phyloP scores from a whole-genome alignment of 2,888 invertebrate genomes.

The Stenotaenia linearis region DNA sequence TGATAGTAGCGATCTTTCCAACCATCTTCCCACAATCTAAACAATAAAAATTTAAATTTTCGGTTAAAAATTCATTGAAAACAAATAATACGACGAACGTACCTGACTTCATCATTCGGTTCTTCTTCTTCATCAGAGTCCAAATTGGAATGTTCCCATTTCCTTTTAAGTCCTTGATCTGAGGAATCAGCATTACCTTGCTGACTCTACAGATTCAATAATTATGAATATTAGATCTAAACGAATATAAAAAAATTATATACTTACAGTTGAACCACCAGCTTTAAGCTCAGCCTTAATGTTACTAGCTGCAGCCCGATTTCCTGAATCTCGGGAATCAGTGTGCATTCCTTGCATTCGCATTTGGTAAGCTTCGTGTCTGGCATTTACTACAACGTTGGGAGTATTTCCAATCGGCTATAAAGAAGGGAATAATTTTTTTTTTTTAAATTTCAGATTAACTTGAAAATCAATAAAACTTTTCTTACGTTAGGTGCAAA shows the following conservation, averaged over 20 bases:
- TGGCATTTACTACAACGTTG: not conserved
- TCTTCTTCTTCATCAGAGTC: slow-evolving; percentile 63
- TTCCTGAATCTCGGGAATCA: not conserved
- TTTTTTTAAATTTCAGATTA: too few relatives aligned
- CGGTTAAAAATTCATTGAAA: too few relatives aligned
- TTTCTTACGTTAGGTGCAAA: slow-evolving; percentile 73
- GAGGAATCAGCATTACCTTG: not conserved
- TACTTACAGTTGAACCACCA: not conserved
- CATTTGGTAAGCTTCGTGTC: not conserved
- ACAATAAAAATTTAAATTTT: too few relatives aligned
- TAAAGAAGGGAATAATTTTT: too few relatives aligned
- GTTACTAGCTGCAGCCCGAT: not conserved
- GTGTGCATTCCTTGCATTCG: slow-evolving; percentile 24
- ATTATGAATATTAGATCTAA: not conserved
- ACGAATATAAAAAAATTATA: not conserved
- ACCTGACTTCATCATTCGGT: slow-evolving; percentile 78
- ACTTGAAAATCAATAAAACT: too few relatives aligned
- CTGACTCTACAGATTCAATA: not conserved
- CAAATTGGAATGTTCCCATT: slow-evolving; percentile 44
- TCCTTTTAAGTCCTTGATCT: not conserved
- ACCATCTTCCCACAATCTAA: slow-evolving; percentile 92
- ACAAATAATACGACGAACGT: too few relatives aligned
- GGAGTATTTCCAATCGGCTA: not conserved
- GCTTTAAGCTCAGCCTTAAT: not conserved
- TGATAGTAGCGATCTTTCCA: slow-evolving; percentile 98